Base-by-base conservation (phyloP, 1,140 invertebrate species). In the Araneus ventricosus region DNA sequence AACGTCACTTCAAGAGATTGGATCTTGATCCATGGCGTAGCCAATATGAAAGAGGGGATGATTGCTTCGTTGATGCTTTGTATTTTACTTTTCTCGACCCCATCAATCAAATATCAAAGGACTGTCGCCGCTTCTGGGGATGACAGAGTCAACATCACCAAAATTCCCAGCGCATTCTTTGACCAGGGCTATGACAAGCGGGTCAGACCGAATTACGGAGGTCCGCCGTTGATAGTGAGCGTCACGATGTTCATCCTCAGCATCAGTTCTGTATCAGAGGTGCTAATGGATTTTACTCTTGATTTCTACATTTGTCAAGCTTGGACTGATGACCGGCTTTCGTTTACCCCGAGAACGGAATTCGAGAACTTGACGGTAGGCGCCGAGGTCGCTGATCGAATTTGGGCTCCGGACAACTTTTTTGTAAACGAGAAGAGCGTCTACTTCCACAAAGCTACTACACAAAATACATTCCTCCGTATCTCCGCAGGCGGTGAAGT, bases 181-280 rank as follows among this genome's bases (percentile, higher is more conserved):
- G 98, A 98, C 95, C 97, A 97, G 95, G 98, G 98, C 96, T 99
- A 99, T 96, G 98, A 99, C 96, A 99, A 99, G 97, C 97, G 98
- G 97, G 98, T 99, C 97, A 97, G 98, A 96, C 98, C 98, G 95
- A 99, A 99, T 96, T 99, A 99, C 96, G 98, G 98, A 97, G 98
- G 98, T 98, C 96, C 97, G 98, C 97, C 98, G 95, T 98, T 99
- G 96, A 98, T 98, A 96, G 98, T 99, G 95, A 98, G 98, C 96
- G 98, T 99, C 96, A 99, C 98, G 96, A 99, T 99, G 98, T 98
- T 98, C 97, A 98, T 99, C 96, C 98, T 99, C 96, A 98, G 98
- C 97, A 99, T 99, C 97, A 98, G 98, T 97, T 99, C 98, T 96
- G 98, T 99, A 96, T 99, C 98, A 96, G 98, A 99, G 97, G 98